Percentiles rank a stretch among this genome's conserved stretches.
Conservation (phyloP, 2,797 vertebrate species). For the Ateles fusciceps region DNA sequence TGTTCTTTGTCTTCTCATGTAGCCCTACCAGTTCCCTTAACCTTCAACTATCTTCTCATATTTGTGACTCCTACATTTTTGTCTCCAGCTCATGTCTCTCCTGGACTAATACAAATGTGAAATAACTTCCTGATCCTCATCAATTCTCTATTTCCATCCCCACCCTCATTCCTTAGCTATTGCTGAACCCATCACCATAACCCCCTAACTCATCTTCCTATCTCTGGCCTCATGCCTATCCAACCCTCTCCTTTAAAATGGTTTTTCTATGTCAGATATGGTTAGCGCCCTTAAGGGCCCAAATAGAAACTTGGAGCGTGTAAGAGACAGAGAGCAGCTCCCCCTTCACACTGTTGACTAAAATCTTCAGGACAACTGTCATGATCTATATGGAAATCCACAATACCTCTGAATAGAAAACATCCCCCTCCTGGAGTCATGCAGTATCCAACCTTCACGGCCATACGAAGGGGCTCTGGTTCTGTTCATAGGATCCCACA, state of each 20-base stretch:
- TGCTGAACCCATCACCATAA: not conserved
- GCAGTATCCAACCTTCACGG: not conserved
- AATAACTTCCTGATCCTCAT: not conserved
- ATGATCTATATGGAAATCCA: not conserved
- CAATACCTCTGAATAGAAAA: not conserved
- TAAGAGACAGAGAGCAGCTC: not conserved
- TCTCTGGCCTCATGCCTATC: not conserved
- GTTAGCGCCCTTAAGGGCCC: not conserved
- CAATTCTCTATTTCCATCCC: not conserved
- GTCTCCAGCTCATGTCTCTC: not conserved
- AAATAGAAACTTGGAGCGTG: not conserved
- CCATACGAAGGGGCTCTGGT: not conserved
- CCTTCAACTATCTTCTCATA: not conserved
- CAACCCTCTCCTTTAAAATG: not conserved
- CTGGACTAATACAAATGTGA: not conserved
- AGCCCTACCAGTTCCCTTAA: not conserved
- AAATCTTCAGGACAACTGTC: not conserved
- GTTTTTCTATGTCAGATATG: not conserved
- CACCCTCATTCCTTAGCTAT: not conserved
- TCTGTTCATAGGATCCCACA: not conserved
- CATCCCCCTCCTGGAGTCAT: fast-evolving
- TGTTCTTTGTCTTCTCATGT: not conserved
- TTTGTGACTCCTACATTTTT: not conserved
- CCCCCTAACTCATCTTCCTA: not conserved
- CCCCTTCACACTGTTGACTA: not conserved